phyloP scores from a whole-genome alignment of 2,797 vertebrate species.

The Mionectes olivaceus region DNA sequence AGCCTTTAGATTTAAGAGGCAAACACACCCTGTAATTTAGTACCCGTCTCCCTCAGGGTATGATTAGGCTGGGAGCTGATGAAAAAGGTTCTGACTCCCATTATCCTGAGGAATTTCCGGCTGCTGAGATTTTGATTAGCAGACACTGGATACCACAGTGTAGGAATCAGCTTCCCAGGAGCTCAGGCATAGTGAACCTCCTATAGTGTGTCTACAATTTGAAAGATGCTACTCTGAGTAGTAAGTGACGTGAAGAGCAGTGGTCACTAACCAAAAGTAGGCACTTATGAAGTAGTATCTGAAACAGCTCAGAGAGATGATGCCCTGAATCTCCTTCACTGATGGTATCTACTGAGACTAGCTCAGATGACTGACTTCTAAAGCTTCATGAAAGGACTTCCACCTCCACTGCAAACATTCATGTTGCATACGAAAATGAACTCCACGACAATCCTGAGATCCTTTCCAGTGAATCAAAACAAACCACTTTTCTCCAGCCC shows the following conservation, averaged over 20 bases:
- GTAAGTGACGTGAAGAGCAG: background rate
- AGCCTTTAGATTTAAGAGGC: slow-evolving; percentile 6
- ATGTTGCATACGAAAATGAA: background rate
- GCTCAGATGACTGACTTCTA: background rate
- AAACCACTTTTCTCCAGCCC: background rate
- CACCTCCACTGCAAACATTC: background rate
- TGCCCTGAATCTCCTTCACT: background rate
- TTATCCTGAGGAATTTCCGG: slow-evolving; percentile 43
- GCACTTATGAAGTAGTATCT: background rate
- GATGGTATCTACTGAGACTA: background rate
- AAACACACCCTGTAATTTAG: slow-evolving; percentile 49
- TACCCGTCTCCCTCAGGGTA: slow-evolving; percentile 32
- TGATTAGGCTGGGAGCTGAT: slow-evolving; percentile 34
- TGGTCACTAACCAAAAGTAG: background rate
- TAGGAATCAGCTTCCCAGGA: background rate
- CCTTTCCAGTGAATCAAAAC: background rate
- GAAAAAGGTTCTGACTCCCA: slow-evolving; percentile 47
- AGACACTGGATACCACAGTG: background rate
- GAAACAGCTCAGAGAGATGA: background rate
- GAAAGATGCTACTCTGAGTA: background rate
- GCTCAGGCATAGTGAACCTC: background rate
- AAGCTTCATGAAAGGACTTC: background rate
- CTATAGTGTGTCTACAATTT: rapidly evolving
- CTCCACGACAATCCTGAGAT: background rate
- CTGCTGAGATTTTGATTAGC: slow-evolving; percentile 34